Evolutionary conservation across 1,140 invertebrate genomes (phyloP).

Genomic region (Ctenoplectra terminalis): DNA sequence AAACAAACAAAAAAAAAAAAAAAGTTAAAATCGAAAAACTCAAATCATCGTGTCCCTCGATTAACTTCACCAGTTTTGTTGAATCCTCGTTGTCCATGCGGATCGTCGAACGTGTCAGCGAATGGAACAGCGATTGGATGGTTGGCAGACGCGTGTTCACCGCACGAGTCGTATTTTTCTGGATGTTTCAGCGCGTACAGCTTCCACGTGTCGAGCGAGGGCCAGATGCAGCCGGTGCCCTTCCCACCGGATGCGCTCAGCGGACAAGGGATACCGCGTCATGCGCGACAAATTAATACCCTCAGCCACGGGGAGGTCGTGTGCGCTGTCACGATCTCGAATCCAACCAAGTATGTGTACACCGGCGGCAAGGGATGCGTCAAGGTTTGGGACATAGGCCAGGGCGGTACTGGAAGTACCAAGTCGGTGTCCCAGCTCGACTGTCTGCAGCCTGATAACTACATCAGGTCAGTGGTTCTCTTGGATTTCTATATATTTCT

Average conservation of each 20-base stretch:
- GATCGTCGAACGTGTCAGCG: not conserved
- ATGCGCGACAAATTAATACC: constrained; percentile 90
- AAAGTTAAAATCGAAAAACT: not conserved
- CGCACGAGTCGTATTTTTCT: constrained; percentile 43
- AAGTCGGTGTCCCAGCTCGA: constrained; percentile 92
- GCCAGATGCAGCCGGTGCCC: constrained; percentile 89
- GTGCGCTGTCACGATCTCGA: constrained; percentile 93
- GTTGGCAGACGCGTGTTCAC: constrained; percentile 34
- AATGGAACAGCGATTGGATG: not conserved
- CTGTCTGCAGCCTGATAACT: constrained; percentile 94
- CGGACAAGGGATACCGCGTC: constrained; percentile 94
- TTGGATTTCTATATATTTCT: not conserved
- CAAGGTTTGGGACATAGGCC: constrained; percentile 93
- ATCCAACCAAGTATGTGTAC: constrained; percentile 92
- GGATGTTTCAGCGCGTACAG: constrained; percentile 87
- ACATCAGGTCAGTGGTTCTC: constrained; percentile 91
- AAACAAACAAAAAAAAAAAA: not conserved
- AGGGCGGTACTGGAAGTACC: constrained; percentile 85
- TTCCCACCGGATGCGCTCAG: constrained; percentile 94
- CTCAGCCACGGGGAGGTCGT: constrained; percentile 93
- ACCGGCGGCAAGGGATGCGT: constrained; percentile 96
- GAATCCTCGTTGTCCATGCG: not conserved
- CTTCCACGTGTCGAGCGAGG: constrained; percentile 89
- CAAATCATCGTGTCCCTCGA: not conserved
- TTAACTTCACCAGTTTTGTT: constrained; percentile 7